Percentiles rank a stretch among this genome's conserved stretches.
Evolutionary conservation across 2,888 invertebrate species (phyloP).

Genomic region (Pegoplata infirma): DNA sequence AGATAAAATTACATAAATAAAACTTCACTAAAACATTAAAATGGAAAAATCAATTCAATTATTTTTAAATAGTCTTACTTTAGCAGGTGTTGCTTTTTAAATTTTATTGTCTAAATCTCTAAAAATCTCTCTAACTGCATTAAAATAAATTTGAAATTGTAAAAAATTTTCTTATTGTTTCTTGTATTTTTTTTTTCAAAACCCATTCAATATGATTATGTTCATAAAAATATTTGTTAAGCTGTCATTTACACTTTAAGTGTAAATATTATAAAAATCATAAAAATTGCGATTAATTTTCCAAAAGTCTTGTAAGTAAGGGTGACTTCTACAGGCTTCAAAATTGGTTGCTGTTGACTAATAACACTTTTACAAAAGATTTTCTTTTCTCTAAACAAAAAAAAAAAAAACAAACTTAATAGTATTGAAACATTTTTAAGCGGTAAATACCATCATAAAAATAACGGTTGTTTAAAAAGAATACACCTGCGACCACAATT

Average conservation of each 20-base stretch:
- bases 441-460: slow-evolving; percentile 71
- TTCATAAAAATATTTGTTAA: slow-evolving; percentile 66
- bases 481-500: slow-evolving; percentile 76
- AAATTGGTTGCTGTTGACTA: slow-evolving; percentile 45
- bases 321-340: slow-evolving; percentile 25
- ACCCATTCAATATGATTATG: slow-evolving; percentile 63
- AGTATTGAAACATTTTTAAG: slow-evolving; percentile 50
- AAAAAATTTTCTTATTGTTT: slow-evolving; percentile 15
- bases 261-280: slow-evolving; percentile 73
- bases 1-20: background rate
- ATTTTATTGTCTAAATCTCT: slow-evolving; percentile 46
- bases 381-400: slow-evolving; percentile 19
- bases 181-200: slow-evolving; percentile 8
- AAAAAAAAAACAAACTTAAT: slow-evolving; percentile 20
- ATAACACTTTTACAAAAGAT: slow-evolving; percentile 59
- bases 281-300: slow-evolving; percentile 67
- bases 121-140: slow-evolving; percentile 17
- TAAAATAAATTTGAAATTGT: slow-evolving; percentile 25
- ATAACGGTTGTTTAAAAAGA: slow-evolving; percentile 64
- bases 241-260: slow-evolving; percentile 66
- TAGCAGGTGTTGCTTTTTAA: slow-evolving; percentile 46
- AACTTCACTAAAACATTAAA: too few species aligned
- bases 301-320: slow-evolving; percentile 6
- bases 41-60: too few species aligned
- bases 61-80: background rate